phyloP scores from a whole-genome alignment of 2,113 vertebrate genomes.

The Odocoileus hemionus region DNA sequence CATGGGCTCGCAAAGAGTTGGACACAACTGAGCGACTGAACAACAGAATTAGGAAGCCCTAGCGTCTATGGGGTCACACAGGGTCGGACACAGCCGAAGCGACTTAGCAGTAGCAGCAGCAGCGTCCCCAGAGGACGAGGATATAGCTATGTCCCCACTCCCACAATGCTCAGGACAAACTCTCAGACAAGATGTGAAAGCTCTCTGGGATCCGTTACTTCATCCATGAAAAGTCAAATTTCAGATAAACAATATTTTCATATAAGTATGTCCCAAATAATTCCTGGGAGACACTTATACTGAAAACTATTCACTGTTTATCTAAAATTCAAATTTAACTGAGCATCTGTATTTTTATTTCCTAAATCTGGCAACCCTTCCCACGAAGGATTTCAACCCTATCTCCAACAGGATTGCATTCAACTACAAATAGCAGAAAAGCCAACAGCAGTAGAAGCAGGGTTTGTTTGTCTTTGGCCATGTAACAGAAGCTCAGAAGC shows the following conservation, averaged over 20 bases:
- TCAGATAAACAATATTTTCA: background rate
- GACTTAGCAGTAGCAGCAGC: no score
- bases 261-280: background rate
- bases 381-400: background rate
- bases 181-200: fast-evolving
- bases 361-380: background rate
- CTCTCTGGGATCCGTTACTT: background rate
- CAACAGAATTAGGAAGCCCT: background rate
- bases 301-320: no score
- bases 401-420: background rate
- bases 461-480: background rate
- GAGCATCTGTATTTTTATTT: background rate
- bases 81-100: no score
- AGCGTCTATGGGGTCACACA: no score
- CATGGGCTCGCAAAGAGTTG: background rate
- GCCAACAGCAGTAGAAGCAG: fast-evolving
- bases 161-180: background rate
- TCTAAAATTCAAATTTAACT: background rate
- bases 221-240: background rate
- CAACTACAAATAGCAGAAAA: background rate
- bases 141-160: fast-evolving
- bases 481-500: background rate
- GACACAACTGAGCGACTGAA: background rate
- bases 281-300: background rate
- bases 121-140: background rate